Evolutionary conservation across 1,140 invertebrate species (phyloP), one percentile per base, ranked within the genome.

Genomic region (Psix sp.): DNA sequence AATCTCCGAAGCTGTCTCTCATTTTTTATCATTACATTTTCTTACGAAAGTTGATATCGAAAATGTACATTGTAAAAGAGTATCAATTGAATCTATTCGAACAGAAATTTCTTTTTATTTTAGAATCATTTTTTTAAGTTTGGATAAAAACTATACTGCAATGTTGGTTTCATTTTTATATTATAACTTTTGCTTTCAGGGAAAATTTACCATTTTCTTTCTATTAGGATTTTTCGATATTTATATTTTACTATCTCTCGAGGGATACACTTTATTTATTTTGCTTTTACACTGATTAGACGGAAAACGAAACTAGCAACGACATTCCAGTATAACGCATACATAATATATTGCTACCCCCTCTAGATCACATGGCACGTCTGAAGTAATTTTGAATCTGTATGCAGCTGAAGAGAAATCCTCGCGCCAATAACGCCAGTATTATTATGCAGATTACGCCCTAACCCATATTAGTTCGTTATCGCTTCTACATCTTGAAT

Each of bases 381-480:
- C 78, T 77, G 74, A 54, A 77, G 77, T 86, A 87, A 86, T 87
- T 86, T 85, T 82, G 84, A 86, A 87, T 87, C 84, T 86, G 84
- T 85, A 86, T 86, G 84, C 84, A 82, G 66, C 78, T 49, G 77
- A 82, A 80, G 80, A 83, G 83, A 81, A 84, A 85, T 84, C 78
- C 81, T 82, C 80, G 62, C 79, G 72, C 77, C 82, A 84, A 82
- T 86, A 85, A 84, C 78, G 73, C 63, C 62, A 63, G 78, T 76
- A 85, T 87, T 87, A 86, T 87, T 84, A 87, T 87, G 84, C 83
- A 87, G 79, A 87, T 87, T 86, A 82, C 78, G 77, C 68, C 70
- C 80, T 83, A 85, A 82, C 82, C 82, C 75, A 80, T 85, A 87
- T 86, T 86, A 85, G 85, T 85, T 87, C 80, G 80, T 85, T 86